Conservation (phyloP, 2,113 vertebrate species). For the Gymnarchus niloticus region DNA sequence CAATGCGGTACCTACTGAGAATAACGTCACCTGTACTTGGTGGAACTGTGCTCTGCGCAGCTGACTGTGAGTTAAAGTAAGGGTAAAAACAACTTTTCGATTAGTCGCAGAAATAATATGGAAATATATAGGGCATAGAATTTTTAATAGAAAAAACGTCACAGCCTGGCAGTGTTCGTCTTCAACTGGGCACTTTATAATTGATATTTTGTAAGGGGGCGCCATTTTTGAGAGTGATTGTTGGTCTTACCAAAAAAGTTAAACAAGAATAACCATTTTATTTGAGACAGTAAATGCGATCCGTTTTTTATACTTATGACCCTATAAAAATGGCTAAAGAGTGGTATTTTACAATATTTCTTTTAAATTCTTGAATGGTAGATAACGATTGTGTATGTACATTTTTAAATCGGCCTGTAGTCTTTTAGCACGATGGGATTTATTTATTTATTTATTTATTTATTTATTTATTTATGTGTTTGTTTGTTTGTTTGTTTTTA, state of each 20-base stretch:
- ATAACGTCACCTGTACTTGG: background rate
- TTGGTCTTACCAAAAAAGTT: background rate
- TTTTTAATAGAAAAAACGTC: background rate
- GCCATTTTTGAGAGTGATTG: background rate
- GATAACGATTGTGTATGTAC: conserved; percentile 5
- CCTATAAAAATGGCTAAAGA: no score
- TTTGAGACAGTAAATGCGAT: background rate
- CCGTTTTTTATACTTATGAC: background rate
- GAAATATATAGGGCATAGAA: background rate
- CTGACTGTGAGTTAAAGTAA: background rate
- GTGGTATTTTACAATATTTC: background rate
- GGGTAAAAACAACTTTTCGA: background rate
- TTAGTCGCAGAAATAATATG: background rate
- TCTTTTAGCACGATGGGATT: background rate
- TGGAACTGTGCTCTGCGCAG: background rate
- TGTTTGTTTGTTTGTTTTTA: no score
- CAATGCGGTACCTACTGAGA: background rate
- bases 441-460: no score
- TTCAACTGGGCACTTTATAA: background rate
- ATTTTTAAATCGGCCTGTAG: background rate
- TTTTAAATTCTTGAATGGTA: background rate
- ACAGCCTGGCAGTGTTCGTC: background rate
- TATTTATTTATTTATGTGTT: no score
- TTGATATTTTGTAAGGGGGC: background rate
- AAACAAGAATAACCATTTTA: background rate